Percentiles rank a stretch among this genome's conserved stretches.
Conservation (phyloP, 2,113 vertebrate genomes). For the Myotis davidii region DNA sequence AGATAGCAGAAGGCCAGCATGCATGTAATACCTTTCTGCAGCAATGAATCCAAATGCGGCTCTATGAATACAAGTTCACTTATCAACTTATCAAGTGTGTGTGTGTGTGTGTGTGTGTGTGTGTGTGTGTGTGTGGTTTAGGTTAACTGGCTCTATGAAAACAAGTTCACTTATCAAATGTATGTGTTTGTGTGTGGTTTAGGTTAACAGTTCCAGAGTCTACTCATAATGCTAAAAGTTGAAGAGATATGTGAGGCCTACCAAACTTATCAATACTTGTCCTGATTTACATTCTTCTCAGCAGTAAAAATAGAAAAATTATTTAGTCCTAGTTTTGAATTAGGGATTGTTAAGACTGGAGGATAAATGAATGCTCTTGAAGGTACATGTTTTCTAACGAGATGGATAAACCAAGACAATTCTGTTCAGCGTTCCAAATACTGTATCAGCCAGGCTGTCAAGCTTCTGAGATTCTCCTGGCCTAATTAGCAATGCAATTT, state of each 20-base stretch:
- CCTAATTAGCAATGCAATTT: not conserved
- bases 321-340: not conserved
- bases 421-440: not conserved
- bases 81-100: not conserved
- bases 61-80: not conserved
- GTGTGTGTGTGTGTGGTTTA: not conserved
- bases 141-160: not conserved
- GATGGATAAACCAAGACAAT: not conserved
- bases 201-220: not conserved
- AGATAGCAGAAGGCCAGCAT: not conserved
- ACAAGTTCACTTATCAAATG: not conserved
- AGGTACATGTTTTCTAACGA: not conserved
- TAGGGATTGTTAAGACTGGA: not conserved
- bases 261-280: not conserved
- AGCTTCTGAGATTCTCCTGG: not conserved
- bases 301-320: not conserved
- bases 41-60: constrained; percentile 35
- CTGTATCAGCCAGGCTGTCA: not conserved
- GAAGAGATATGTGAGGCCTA: not conserved
- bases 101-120: not conserved
- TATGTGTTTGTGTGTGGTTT: not conserved
- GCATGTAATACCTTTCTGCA: not conserved
- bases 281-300: not conserved
- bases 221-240: not conserved
- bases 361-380: not conserved